Percentiles rank a stretch among this genome's conserved stretches.
Conservation (phyloP, 2,113 vertebrate genomes). For the Hucho hucho region DNA sequence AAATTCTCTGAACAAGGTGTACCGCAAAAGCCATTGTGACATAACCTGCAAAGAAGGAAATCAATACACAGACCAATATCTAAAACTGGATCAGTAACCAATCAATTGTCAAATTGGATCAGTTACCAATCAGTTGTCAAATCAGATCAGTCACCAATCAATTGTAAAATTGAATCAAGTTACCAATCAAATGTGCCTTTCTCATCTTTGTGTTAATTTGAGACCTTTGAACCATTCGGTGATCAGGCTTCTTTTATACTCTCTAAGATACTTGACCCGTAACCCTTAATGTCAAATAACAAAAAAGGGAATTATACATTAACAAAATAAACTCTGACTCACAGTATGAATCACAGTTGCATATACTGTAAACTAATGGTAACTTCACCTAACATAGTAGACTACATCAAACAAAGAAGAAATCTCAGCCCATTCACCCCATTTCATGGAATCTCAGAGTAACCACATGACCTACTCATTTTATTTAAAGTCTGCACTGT, state of each 20-base stretch:
- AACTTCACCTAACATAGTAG: too few relatives aligned
- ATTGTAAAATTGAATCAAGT: neutral
- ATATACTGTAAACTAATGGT: neutral
- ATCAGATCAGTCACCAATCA: too few relatives aligned
- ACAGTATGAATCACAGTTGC: neutral
- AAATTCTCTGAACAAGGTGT: neutral
- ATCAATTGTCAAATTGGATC: neutral
- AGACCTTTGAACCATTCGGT: neutral
- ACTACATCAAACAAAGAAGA: too few relatives aligned
- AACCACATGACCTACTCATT: neutral
- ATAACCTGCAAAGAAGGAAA: constrained; percentile 14
- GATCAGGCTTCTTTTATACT: neutral
- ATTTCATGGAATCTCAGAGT: neutral
- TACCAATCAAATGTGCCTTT: constrained; percentile 25
- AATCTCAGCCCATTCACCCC: neutral
- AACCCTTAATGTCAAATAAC: neutral
- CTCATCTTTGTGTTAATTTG: constrained; percentile 8
- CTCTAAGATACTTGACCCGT: neutral
- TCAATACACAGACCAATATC: neutral
- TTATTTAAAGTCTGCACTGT: neutral
- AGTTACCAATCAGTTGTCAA: too few relatives aligned
- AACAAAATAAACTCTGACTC: constrained; percentile 27
- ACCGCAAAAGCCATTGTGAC: constrained; percentile 5
- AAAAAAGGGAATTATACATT: constrained; percentile 8
- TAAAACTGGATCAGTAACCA: neutral